Conservation (phyloP, 2,888 invertebrate genomes). For the Leuctra nigra region DNA sequence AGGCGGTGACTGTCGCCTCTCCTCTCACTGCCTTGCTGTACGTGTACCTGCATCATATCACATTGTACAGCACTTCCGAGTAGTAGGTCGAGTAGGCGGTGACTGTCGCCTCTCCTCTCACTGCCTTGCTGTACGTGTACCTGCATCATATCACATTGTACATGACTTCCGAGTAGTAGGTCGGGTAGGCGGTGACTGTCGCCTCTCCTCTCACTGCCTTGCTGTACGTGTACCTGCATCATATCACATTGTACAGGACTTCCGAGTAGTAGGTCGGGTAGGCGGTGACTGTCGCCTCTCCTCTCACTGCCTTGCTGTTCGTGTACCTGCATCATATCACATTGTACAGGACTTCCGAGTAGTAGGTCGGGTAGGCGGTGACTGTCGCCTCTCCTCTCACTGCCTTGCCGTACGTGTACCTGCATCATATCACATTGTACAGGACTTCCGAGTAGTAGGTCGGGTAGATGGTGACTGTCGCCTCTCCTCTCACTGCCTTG, state of each 20-base stretch:
- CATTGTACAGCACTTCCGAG: conserved; percentile 62
- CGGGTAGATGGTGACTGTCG: conserved; percentile 76
- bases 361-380: conserved; percentile 76
- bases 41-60: conserved; percentile 57
- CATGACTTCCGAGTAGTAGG: conserved; percentile 68
- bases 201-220: conserved; percentile 81
- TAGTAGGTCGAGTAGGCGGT: conserved; percentile 78
- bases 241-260: conserved; percentile 52
- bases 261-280: conserved; percentile 76
- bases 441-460: conserved; percentile 71
- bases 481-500: conserved; percentile 77
- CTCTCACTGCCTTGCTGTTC: conserved; percentile 79
- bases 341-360: conserved; percentile 63
- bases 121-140: conserved; percentile 79
- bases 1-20: conserved; percentile 75
- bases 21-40: conserved; percentile 84
- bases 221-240: conserved; percentile 70
- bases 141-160: conserved; percentile 49
- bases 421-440: conserved; percentile 45
- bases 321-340: conserved; percentile 58
- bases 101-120: conserved; percentile 77
- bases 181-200: conserved; percentile 76
- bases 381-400: conserved; percentile 81
- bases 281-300: conserved; percentile 76
- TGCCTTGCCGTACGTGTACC: conserved; percentile 79